Evolutionary conservation across 2,888 invertebrate species (phyloP).

Genomic region (Nephrotoma appendiculata): DNA sequence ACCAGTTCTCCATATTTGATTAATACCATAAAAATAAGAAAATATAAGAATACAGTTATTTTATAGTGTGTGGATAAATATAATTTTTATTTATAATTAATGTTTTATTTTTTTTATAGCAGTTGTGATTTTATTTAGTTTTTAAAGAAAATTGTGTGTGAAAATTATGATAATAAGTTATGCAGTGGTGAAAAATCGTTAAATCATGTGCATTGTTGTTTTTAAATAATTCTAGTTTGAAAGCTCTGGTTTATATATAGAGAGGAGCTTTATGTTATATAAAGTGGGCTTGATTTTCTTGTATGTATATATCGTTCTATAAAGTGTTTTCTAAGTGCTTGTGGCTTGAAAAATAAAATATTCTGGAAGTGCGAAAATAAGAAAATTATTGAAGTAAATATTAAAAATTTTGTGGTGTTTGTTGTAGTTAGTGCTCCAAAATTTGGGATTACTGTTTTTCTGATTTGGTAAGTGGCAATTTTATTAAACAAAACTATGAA

Average conservation of each 20-base stretch:
- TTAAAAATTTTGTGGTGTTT: neutral
- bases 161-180: neutral
- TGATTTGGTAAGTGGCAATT: conserved; percentile 19
- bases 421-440: conserved; percentile 19
- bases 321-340: conserved; percentile 7
- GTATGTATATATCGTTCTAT: neutral
- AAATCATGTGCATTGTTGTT: neutral
- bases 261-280: neutral
- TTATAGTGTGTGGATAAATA: neutral
- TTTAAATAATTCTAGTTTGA: neutral
- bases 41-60: neutral
- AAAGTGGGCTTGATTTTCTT: conserved; percentile 5
- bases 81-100: neutral
- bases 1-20: neutral
- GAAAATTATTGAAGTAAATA: neutral
- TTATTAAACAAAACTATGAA: neutral
- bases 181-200: neutral
- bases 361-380: neutral
- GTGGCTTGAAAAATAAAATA: neutral
- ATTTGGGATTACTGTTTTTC: conserved; percentile 21
- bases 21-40: neutral
- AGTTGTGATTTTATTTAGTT: neutral
- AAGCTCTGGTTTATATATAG: neutral
- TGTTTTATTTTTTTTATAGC: neutral
- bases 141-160: neutral